Evolutionary conservation across 1,140 invertebrate genomes (phyloP).

Genomic region (Anagrus nilaparvatae): DNA sequence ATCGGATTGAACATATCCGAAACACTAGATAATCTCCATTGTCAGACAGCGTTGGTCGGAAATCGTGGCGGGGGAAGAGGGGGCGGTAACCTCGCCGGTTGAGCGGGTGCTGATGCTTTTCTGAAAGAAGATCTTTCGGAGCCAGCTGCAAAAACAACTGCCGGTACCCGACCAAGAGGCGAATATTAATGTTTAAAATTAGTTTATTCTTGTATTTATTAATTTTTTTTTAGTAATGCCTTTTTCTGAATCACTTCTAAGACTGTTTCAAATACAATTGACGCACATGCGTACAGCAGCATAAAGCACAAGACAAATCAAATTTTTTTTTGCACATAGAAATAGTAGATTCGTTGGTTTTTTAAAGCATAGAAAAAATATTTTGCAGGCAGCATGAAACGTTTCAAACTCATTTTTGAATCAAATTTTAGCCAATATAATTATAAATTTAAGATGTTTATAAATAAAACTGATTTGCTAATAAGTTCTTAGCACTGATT

Average conservation of each 20-base stretch:
- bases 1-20: no score
- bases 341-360: no score
- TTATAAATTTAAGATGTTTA: no score
- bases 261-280: not conserved
- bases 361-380: no score
- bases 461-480: no score
- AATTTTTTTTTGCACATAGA: not conserved
- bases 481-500: no score
- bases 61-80: conserved; percentile 58
- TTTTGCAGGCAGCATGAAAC: no score
- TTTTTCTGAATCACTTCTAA: not conserved
- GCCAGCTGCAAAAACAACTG: conserved; percentile 50
- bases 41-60: conserved; percentile 58
- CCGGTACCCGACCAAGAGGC: no score
- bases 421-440: no score
- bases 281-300: not conserved
- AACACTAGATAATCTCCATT: no score
- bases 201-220: not conserved
- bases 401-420: no score
- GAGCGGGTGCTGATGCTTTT: conserved; percentile 36
- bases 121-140: conserved; percentile 51
- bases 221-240: not conserved
- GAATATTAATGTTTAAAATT: no score
- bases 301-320: not conserved
- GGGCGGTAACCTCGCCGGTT: conserved; percentile 49